Base-by-base conservation (phyloP, 2,797 vertebrate genomes). In the Bradypus variegatus region DNA sequence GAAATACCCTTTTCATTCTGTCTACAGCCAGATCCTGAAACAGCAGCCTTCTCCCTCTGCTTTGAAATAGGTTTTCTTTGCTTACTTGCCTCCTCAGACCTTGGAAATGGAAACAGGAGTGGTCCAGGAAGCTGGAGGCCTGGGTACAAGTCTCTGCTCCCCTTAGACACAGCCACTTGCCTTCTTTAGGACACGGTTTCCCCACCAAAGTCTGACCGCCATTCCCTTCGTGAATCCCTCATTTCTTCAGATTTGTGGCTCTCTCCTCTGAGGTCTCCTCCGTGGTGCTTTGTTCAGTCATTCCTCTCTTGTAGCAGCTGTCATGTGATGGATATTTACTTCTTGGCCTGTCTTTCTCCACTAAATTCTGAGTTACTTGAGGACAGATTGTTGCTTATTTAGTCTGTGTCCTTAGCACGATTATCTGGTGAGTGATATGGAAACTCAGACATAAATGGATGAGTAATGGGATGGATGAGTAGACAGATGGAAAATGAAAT, bases 391-490 rank as follows among this genome's bases (percentile, higher is more conserved):
- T 29, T n/a, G 60, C 36, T 94, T 90, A 86, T 55, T 92, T 62
- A 70, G 36, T 84, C 64, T 85, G 48, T 62, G 67, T 92, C 78
- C 10, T 29, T 80, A 45, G 21, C 65, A 1, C 21, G 67, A 55
- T 76, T 55, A 64, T 60, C 91, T 69, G 27, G n/a, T 31, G 89
- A 25, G 29, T 64, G n/a, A 75, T 65, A 58, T 0, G 16, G 36
- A 85, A 93, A 89, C 84, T 91, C 45, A 82, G 79, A 48, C 60
- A 23, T 85, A 90, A 73, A n/a, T 79, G 70, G 23, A 65, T 45
- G 45, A 41, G 50, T 38, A 27, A 45, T 27, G 76, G 31, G 48
- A 23, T 55, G 29, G n/a, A 62, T 65, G 65, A 36, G 73, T 62
- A 53, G 29, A 62, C 15, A 77, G 60, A 91, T 18, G 27, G 69